A percentile compares a stretch with the other conserved stretches of the same genome.
Evolutionary conservation across 2,797 vertebrate species (phyloP).

Genomic region (Ispidina picta): DNA sequence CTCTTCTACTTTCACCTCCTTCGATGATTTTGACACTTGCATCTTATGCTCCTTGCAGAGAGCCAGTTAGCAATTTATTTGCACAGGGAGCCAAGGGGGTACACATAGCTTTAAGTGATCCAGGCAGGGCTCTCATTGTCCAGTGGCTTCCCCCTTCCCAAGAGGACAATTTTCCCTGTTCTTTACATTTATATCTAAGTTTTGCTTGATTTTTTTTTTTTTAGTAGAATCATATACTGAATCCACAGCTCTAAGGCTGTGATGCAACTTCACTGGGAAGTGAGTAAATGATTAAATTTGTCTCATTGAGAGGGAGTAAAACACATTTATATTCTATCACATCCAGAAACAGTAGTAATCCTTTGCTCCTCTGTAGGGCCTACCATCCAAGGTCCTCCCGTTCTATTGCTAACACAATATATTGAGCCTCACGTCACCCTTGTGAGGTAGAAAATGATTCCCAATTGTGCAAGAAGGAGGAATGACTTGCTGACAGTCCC

Average conservation of each 20-base stretch:
- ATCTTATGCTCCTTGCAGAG: slow-evolving; percentile 29
- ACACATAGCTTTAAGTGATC: not conserved
- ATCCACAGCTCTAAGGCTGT: slow-evolving; percentile 6
- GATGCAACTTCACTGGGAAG: slow-evolving; percentile 3
- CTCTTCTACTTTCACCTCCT: slow-evolving; percentile 45
- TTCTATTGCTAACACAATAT: not conserved
- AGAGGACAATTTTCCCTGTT: not conserved
- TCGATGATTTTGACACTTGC: slow-evolving; percentile 39
- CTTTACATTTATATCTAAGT: not conserved
- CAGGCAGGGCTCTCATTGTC: not conserved
- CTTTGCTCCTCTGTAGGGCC: slow-evolving; percentile 41
- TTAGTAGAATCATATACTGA: not conserved
- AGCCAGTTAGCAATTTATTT: not conserved
- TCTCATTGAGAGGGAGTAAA: slow-evolving; percentile 20
- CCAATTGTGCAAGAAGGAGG: not conserved
- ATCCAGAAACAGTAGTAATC: slow-evolving; percentile 27
- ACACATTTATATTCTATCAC: not conserved
- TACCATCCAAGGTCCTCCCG: slow-evolving; percentile 4
- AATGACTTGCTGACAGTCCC: slow-evolving; percentile 25
- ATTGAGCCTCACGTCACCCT: not conserved
- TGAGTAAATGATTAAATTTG: not conserved
- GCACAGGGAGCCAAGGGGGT: not conserved
- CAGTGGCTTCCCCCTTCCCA: slow-evolving; percentile 2
- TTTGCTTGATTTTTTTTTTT: not conserved
- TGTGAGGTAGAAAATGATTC: not conserved